These are phyloP conservation scores for Philereme vetulata DNA, from an alignment of 2,888 invertebrate species.

Conservation along the genomic window DNA sequence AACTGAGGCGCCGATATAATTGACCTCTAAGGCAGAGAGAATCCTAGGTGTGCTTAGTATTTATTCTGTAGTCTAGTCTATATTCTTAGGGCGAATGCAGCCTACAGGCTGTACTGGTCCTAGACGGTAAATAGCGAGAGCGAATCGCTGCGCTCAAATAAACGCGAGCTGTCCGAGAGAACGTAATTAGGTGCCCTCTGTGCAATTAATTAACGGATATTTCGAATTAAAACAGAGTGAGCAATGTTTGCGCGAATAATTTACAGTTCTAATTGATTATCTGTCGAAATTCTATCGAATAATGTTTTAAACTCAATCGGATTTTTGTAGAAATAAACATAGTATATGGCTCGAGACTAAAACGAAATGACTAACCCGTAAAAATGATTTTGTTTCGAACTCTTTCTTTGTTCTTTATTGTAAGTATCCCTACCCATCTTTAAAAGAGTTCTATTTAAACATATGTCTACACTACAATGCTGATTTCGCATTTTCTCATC, in stretches of 20 bases:
- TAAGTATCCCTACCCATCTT: no score
- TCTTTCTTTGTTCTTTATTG: no score
- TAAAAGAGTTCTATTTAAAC: no score
- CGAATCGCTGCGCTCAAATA: conserved; percentile 53
- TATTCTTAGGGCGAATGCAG: conserved; percentile 8
- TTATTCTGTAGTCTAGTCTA: background rate
- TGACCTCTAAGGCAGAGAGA: no score
- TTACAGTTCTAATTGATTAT: conserved; percentile 1
- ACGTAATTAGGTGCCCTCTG: conserved; percentile 50
- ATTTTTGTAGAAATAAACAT: no score
- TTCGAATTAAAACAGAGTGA: conserved; percentile 16
- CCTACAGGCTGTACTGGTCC: conserved; percentile 11
- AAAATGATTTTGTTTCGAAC: no score
- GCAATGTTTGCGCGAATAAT: conserved; percentile 10
- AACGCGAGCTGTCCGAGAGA: conserved; percentile 48
- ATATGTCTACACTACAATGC: no score
- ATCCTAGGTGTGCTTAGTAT: background rate
- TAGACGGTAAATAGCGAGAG: conserved; percentile 56
- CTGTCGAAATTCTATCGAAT: conserved; percentile 3
- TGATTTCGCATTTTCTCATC: no score
- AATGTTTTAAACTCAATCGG: background rate
- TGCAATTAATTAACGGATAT: conserved; percentile 52
- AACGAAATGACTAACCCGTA: no score
- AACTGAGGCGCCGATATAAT: no score
- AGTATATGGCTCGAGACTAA: no score